Evolutionary conservation across 2,888 invertebrate genomes (phyloP), one percentile per base, ranked within the genome.

Genomic region (Rosalia funebris): DNA sequence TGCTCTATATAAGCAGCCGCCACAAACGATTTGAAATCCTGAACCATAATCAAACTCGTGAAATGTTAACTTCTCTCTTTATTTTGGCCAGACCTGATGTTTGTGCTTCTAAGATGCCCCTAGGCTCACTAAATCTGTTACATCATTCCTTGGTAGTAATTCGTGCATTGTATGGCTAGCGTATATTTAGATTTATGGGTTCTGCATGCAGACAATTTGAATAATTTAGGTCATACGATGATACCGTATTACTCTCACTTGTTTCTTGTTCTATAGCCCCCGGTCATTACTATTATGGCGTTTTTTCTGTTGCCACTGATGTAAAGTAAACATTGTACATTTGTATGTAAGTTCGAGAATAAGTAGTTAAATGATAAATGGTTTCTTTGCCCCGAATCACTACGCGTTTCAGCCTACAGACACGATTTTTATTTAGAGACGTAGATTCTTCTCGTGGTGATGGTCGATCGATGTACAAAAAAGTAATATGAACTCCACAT

Each of bases 141-240:
- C 48, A 34, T 48, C 36, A 44, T 1, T 37, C n/a, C 15, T 16
- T 1, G 14, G 7, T n/a, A 12, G 25, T 25, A 44, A 16, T 44
- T 36, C 48, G 48, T 36, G 17, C 12, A 34, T 41, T 53, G 59
- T 46, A 54, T 54, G 57, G 59, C n/a, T n/a, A n/a, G n/a, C n/a
- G n/a, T n/a, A n/a, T 54, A 65, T 61, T 50, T 60, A 46, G 61
- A 57, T 65, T 56, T 58, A 65, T 57, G 20, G 57, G 60, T 60
- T 60, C 59, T 62, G 17, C 53, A 36, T 34, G 54, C 55, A 60
- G 57, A 62, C 58, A 48, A 59, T 58, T 52, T 48, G 56, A 56
- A 42, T 54, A 54, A 65, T 57, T 54, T 62, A 37, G 65, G 65
- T 62, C 65, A 60, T 32, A 5, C 37, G 54, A 56, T 57, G 53